Base-by-base conservation (phyloP, 1,140 invertebrate species). In the Bicyclus anynana region DNA sequence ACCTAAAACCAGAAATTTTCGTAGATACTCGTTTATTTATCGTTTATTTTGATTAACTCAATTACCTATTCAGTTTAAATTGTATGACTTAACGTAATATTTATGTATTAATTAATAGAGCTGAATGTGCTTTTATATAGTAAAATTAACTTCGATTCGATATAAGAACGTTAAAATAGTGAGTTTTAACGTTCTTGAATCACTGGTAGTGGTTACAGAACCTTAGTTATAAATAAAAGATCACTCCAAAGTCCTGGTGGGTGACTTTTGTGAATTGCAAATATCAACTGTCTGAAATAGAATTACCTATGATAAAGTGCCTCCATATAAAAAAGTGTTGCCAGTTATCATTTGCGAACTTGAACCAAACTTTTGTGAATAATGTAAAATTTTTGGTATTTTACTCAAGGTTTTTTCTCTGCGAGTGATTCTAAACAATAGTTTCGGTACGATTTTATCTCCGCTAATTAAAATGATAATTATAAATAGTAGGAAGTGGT, bases 211-310 rank as follows among this genome's bases (percentile, higher is more conserved):
- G 48, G 59, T 52, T 69, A 59, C 65, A 59, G 69, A 66, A 71
- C 65, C 72, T 76, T 66, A 74, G 74, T 77, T 85, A 87, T 87
- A 87, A 85, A 85, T 87, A 87, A 87, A 85, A 85, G 78, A 87
- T 87, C 73, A 69, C 69, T 82, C 67, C 70, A 67, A 78, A 80
- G 69, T 81, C 77, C 61, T 78, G 71, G 69, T 53, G 67, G 68
- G 76, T 59, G 69, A 75, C 73, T 79, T 69, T 69, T 72, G 70
- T 74, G 82, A 85, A 87, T 87, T 83, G 82, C 80, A 85, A 87
- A 87, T 84, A 81, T 69, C 63, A 65, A 13, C 48, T 61, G 42
- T 44, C 42, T 13, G 38, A 62, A 52, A 40, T 47, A 53, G 49
- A 27, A 57, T 17, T n/a, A 38, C 52, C 48, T 14, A 58, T 54